Evolutionary conservation across 2,888 invertebrate genomes (phyloP), one percentile per base, ranked within the genome.

Genomic region (Branchinecta sandiegonensis): DNA sequence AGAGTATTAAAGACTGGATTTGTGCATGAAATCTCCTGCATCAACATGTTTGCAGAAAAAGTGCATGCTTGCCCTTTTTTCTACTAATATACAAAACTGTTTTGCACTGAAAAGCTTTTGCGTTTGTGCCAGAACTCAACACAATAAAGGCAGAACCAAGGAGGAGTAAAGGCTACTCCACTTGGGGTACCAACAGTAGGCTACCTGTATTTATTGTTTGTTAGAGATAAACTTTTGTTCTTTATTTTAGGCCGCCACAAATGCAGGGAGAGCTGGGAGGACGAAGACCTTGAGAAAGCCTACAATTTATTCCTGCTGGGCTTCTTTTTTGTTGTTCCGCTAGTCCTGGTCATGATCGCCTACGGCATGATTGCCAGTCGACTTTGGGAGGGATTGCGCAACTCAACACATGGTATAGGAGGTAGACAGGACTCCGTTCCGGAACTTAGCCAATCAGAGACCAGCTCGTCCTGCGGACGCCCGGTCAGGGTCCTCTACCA

Each of bases 241-340:
- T 14, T 56, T 10, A 56, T 75, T 75, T 23, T 74, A 84, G 85
- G 84, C 64, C 80, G 82, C 72, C 81, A 81, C 72, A 85, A 85
- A 76, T 85, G 85, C 73, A 80, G 85, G 37, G 85, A 85, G 74
- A 78, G 79, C 66, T 85, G 84, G 84, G 82, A 82, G 8, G 74
- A 74, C 64, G 75, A 78, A 65, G 78, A 80, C 63, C 79, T 81
- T 73, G 83, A 83, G 74, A 80, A 81, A 70, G 81, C 80, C 8
- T 86, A 84, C 77, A 85, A 83, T 73, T 77, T 86, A 63, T 80
- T 84, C 71, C 77, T 88, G 73, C 85, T 85, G 73, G 78, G 83
- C 0, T 79, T 85, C 48, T 79, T 88, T 47, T 79, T 88, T 17
- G 80, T 87, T 0, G 76, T 87, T 70, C 88, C 88, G 0, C 76